Percentiles rank a stretch among this genome's conserved stretches.
These are phyloP conservation scores for Sphenopsis melanotis DNA, from an alignment of 2,797 vertebrate genomes.

Conservation along the genomic window DNA sequence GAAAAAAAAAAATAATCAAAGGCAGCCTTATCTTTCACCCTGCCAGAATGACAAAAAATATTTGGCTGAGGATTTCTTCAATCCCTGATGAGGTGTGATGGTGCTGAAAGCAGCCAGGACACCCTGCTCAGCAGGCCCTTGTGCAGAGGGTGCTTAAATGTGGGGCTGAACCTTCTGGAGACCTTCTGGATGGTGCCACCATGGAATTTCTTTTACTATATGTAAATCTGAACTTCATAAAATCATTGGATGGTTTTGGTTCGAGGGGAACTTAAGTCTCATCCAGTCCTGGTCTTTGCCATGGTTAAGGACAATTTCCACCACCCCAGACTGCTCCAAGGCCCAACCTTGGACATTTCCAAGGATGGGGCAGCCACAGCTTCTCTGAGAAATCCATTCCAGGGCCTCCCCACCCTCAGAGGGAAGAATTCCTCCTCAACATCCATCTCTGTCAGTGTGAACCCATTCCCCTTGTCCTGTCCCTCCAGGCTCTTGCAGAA, in stretches of 20 bases:
- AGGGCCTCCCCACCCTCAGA: background rate
- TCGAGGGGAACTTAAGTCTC: background rate
- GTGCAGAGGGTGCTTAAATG: rapidly evolving
- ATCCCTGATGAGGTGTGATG: background rate
- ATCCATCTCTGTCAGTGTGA: background rate
- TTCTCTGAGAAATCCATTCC: background rate
- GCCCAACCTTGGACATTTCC: background rate
- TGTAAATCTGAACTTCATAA: background rate
- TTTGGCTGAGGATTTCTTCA: background rate
- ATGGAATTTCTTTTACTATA: background rate
- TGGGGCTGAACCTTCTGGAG: background rate
- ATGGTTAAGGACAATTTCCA: background rate
- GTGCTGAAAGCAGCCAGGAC: background rate
- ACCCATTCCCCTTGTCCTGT: background rate
- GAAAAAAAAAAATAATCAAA: background rate
- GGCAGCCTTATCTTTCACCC: background rate
- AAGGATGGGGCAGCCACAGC: background rate
- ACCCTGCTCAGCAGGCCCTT: background rate
- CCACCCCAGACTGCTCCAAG: rapidly evolving
- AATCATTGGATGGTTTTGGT: background rate
- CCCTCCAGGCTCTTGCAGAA: background rate
- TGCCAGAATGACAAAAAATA: background rate
- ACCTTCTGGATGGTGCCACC: background rate
- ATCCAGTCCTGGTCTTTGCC: background rate
- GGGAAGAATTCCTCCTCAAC: background rate